Base-by-base conservation (phyloP, 2,888 invertebrate species). In the Macrostomum cliftonense region DNA sequence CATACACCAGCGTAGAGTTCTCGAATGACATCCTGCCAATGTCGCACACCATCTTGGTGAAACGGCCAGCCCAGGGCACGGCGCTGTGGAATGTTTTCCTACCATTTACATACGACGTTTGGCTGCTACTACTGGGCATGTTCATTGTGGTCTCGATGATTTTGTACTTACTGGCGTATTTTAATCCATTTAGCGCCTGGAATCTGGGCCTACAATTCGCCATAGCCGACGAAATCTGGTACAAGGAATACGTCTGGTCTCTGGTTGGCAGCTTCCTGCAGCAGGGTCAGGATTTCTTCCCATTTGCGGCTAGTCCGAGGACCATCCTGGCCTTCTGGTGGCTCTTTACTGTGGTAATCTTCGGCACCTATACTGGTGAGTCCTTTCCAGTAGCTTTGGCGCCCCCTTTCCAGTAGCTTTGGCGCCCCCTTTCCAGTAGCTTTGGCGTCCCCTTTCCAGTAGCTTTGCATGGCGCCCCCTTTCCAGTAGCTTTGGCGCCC, bases 321-420 rank as follows among this genome's bases (percentile, higher is more conserved):
- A 28, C 43, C 14, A 28, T 43, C 14, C 43, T 43, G 43, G 43
- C 21, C 20, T 14, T 43, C 28, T 43, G 43, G 43, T 43, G 43
- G 43, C 17, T 43, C 9, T 43, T 43, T 17, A 43, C 43, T 12
- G 14, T 43, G 43, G 13, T 43, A 2, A 43, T 43, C 14, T 43
- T 43, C 17, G 36, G 43, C 5, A 28, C 43, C 13, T 43, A 43
- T 11, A 43, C 43, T 7, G 43, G 43, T 43, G 17, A 40, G 40
- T n/a, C n/a, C n/a, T n/a, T n/a, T n/a, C n/a, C n/a, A n/a, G n/a
- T n/a, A n/a, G n/a, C n/a, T n/a, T n/a, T n/a, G n/a, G n/a, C n/a
- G n/a, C n/a, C n/a, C n/a, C n/a, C n/a, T n/a, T n/a, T n/a, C n/a
- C n/a, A n/a, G n/a, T n/a, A n/a, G n/a, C n/a, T n/a, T n/a, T n/a